Conservation (phyloP, 2,888 invertebrate species). For the Chrysotoxum bicinctum region DNA sequence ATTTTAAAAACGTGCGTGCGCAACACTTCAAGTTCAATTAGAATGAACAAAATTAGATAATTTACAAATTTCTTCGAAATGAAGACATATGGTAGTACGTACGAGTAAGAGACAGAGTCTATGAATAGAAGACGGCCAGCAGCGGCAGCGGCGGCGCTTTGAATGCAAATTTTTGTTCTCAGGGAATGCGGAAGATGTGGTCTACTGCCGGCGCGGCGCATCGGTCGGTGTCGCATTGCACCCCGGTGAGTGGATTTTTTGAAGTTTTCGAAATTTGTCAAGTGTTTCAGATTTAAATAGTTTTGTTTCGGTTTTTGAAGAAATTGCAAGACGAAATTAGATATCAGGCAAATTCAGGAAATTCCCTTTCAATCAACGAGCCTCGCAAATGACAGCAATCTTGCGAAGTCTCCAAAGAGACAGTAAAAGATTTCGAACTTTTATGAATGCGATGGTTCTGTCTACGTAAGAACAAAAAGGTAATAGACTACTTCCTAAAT, state of each 20-base stretch:
- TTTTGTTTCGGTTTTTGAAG: neutral
- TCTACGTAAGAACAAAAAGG: too few relatives aligned
- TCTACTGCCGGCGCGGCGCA: too few relatives aligned
- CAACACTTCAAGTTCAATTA: constrained; percentile 57
- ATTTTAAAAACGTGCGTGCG: constrained; percentile 54
- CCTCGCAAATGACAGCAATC: neutral
- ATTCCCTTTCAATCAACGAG: neutral
- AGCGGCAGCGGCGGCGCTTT: neutral
- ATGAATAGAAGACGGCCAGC: neutral
- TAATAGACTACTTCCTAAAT: too few relatives aligned
- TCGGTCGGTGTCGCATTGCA: neutral
- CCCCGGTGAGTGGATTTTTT: constrained; percentile 2
- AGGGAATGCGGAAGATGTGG: constrained; percentile 13
- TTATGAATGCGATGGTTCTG: neutral
- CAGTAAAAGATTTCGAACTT: neutral
- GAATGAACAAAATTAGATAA: constrained; percentile 49
- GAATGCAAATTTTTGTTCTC: neutral
- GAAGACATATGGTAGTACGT: constrained; percentile 32
- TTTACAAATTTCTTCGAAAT: constrained; percentile 48
- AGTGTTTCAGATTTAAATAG: neutral
- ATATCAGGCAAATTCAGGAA: neutral
- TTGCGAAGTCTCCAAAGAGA: neutral
- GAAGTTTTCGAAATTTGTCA: constrained; percentile 6
- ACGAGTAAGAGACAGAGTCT: neutral
- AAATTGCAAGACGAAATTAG: neutral